Evolutionary conservation across 2,888 invertebrate genomes (phyloP).

Genomic region (Drosophila vallismaia): DNA sequence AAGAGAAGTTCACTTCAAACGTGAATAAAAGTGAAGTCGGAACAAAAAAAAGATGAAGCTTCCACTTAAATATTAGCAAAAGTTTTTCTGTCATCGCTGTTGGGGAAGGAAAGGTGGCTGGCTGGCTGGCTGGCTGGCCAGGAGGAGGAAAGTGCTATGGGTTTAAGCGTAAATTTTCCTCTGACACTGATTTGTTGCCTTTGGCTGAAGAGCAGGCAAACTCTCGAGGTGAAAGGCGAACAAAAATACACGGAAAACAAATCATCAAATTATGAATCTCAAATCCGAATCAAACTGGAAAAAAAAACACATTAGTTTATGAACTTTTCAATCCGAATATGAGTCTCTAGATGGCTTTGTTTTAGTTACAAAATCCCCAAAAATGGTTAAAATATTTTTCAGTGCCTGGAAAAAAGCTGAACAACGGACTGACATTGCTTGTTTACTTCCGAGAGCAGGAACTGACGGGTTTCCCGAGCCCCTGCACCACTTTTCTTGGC

Average conservation of each 20-base stretch:
- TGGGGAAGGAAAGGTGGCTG: background rate
- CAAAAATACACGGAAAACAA: background rate
- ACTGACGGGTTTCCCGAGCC: constrained; percentile 9
- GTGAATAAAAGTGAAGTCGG: constrained; percentile 9
- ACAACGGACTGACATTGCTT: constrained; percentile 46
- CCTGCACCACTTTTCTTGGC: constrained; percentile 10
- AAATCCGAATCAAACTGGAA: no score
- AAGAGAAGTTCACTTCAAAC: constrained; percentile 12
- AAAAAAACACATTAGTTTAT: no score
- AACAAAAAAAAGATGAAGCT: constrained; percentile 10
- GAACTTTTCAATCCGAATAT: no score
- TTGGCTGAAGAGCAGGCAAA: constrained; percentile 7
- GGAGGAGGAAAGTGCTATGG: constrained; percentile 11
- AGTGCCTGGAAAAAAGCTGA: constrained; percentile 19
- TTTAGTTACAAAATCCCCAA: no score
- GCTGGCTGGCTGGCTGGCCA: no score
- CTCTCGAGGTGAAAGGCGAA: background rate
- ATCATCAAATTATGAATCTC: background rate
- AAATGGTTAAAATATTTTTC: background rate
- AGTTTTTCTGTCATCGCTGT: constrained; percentile 19
- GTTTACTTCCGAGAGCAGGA: constrained; percentile 39
- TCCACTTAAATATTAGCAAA: constrained; percentile 53
- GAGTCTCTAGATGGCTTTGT: no score
- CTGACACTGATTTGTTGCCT: constrained; percentile 65
- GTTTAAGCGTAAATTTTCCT: constrained; percentile 47